A percentile compares a stretch with the other conserved stretches of the same genome.
These are phyloP conservation scores for Berghia stephanieae DNA, from an alignment of 1,140 invertebrate species.

Conservation along the genomic window DNA sequence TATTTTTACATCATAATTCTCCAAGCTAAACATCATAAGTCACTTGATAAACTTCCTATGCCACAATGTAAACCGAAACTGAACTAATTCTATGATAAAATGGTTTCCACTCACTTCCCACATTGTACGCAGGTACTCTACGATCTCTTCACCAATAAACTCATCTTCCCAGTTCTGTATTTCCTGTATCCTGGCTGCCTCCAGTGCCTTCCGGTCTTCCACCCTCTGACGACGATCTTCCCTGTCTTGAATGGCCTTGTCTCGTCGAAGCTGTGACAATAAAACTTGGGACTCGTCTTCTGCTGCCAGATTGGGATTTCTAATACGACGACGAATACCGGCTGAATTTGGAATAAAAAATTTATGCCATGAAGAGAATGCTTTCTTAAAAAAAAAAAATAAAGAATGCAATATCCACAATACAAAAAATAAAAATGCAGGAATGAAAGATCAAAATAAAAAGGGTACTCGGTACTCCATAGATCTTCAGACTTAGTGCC, in stretches of 20 bases:
- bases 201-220: conserved; percentile 50
- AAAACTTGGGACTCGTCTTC: conserved; percentile 54
- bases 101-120: conserved; percentile 65
- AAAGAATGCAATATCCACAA: too few relatives aligned
- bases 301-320: conserved; percentile 15
- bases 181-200: conserved; percentile 60
- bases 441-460: conserved; percentile 1
- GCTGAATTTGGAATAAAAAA: not conserved
- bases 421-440: not conserved
- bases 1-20: too few relatives aligned
- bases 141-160: conserved; percentile 53
- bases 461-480: too few relatives aligned
- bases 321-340: conserved; percentile 15
- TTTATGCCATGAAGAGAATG: not conserved
- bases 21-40: conserved; percentile 15
- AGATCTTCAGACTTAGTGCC: too few relatives aligned
- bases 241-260: conserved; percentile 58
- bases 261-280: conserved; percentile 63
- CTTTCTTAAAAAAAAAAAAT: not conserved
- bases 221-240: conserved; percentile 60
- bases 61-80: too few relatives aligned
- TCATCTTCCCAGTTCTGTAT: conserved; percentile 66
- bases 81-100: not conserved
- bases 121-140: conserved; percentile 63
- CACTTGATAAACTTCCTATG: conserved; percentile 20